Evolutionary conservation across 2,113 vertebrate species (phyloP).

Genomic region (Hoplias malabaricus): DNA sequence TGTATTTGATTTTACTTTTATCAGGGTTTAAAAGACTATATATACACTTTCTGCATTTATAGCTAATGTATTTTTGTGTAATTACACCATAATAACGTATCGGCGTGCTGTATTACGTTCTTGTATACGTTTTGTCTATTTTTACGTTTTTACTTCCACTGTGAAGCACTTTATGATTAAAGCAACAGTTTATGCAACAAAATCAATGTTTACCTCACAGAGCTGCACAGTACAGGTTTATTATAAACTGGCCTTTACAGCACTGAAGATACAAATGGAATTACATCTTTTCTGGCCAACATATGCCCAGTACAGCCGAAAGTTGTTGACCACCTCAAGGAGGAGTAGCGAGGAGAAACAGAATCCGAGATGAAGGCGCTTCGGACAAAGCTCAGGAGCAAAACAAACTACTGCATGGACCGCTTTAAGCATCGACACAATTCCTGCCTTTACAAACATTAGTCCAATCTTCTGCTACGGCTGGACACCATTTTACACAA

Average conservation of each 20-base stretch:
- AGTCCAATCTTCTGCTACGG: background rate
- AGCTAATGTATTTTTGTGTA: too few species aligned
- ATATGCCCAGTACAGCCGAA: background rate
- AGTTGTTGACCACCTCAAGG: background rate
- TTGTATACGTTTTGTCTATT: too few species aligned
- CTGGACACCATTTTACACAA: conserved; percentile 24
- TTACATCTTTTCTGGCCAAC: background rate
- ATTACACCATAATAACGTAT: too few species aligned
- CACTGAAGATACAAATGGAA: background rate
- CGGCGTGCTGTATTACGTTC: too few species aligned
- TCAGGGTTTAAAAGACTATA: too few species aligned
- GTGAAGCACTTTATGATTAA: too few species aligned
- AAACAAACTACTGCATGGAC: background rate
- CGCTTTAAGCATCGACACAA: background rate
- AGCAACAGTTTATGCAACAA: background rate
- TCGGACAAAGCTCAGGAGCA: background rate
- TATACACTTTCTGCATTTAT: too few species aligned
- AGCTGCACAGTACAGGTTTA: background rate
- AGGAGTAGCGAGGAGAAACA: background rate
- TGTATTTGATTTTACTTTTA: too few species aligned
- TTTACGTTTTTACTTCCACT: too few species aligned
- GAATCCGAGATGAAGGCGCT: background rate
- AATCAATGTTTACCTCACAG: background rate
- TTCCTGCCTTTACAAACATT: background rate
- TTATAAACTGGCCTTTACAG: background rate